Conservation (phyloP, 53 echinoderm and acorn worm species). For the Actinopyga echinites region DNA sequence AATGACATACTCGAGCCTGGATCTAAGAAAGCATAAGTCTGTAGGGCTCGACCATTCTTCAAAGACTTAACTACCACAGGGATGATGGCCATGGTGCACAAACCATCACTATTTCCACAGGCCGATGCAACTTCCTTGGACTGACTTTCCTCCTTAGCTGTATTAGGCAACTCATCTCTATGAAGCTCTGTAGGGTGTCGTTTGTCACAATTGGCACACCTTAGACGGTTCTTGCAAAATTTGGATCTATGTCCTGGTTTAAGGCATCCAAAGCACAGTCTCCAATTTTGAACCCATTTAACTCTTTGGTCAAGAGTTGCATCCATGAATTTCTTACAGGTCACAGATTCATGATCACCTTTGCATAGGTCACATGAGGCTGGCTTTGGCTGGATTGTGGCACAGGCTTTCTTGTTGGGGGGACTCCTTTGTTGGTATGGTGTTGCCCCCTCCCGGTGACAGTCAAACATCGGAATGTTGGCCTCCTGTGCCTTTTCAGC, state of each 20-base stretch:
- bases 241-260: conserved; percentile 49
- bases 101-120: conserved; percentile 15
- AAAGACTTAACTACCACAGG: conserved; percentile 33
- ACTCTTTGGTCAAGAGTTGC: conserved; percentile 6
- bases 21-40: conserved; percentile 59
- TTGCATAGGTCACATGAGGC: conserved; percentile 17
- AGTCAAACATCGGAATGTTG: conserved; percentile 34
- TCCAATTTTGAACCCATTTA: conserved; percentile 10
- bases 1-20: conserved; percentile 50
- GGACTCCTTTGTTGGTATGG: not conserved
- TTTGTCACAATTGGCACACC: conserved; percentile 47
- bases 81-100: conserved; percentile 56
- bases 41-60: conserved; percentile 31
- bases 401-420: conserved; percentile 18
- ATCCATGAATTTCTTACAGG: not conserved
- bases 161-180: not conserved
- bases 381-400: conserved; percentile 6
- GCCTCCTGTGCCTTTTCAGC: conserved; percentile 10
- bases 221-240: conserved; percentile 25
- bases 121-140: not conserved
- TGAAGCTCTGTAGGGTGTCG: conserved; percentile 55
- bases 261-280: conserved; percentile 52
- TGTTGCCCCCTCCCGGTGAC: not conserved
- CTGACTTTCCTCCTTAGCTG: not conserved
- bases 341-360: not conserved